Base-by-base conservation (phyloP, 2,888 invertebrate genomes). In the Dynastes hyllus region DNA sequence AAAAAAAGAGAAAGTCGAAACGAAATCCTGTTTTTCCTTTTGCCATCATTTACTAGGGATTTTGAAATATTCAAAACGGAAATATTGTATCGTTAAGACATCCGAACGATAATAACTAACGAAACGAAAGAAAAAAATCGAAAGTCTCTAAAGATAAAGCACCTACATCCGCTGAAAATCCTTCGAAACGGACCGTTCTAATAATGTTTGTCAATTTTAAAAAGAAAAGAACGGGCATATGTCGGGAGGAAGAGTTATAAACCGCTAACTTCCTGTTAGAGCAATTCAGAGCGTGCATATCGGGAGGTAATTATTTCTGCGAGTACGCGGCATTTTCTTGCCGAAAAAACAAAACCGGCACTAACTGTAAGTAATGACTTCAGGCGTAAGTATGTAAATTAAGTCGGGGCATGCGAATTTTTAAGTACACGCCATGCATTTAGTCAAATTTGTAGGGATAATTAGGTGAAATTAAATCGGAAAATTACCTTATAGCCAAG, bases 201-300 rank as follows among this genome's bases (percentile, higher is more conserved):
- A 67, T 67, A 45, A 45, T 40, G 50, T 67, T 67, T 40, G 67
- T 66, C 45, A 40, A 71, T 55, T 55, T 55, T 6, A 71, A 58
- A 71, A 71, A 55, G 32, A 71, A 55, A 71, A 71, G 37, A 9
- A 16, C 45, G 67, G 8, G 67, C 51, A 16, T 69, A 6, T 22
- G 55, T 32, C 53, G 27, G 22, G n/a, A 16, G 71, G 71, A 69
- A 71, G 32, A 71, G 55, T 71, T 71, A 71, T 71, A 71, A 71
- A 71, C 71, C 71, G 71, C 71, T 71, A 71, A 55, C 27, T 71
- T 71, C 71, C 71, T 27, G 55, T 40, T 37, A 37, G 32, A 27
- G 55, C 37, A 71, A 71, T 71, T 58, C 32, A n/a, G 37, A 71
- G 55, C 27, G 37, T 37, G 58, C 9, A n/a, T 53, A 53, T 53